Evolutionary conservation across 2,113 vertebrate species (phyloP).

Genomic region (Myodes glareolus): DNA sequence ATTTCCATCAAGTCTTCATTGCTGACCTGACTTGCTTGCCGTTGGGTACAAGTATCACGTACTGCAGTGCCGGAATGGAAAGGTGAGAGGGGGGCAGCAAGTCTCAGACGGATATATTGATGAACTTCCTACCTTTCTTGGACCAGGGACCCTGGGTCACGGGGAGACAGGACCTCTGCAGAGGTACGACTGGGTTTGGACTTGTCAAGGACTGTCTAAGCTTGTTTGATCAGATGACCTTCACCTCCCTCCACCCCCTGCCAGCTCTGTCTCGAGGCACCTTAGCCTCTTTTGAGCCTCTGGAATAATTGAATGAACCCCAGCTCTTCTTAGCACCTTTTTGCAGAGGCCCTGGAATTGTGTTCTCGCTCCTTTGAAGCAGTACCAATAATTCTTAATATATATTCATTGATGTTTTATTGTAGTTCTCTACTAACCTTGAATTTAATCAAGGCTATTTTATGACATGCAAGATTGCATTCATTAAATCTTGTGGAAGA

Average conservation of each 20-base stretch:
- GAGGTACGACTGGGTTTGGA: neutral
- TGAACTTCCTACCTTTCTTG: neutral
- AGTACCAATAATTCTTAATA: neutral
- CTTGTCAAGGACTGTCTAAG: neutral
- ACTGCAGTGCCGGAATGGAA: too few relatives aligned
- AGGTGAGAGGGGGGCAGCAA: neutral
- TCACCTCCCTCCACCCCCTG: neutral
- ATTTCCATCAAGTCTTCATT: neutral
- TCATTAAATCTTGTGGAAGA: neutral
- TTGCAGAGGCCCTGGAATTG: neutral
- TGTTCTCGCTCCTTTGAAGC: neutral
- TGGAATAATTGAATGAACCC: neutral
- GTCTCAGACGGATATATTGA: neutral
- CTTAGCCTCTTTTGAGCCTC: neutral
- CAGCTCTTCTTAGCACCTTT: neutral
- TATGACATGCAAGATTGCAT: neutral
- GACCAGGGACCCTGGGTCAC: neutral
- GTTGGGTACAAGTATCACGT: fast-evolving
- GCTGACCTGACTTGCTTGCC: neutral
- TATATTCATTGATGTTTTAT: neutral
- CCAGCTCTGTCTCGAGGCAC: neutral
- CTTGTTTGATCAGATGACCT: neutral
- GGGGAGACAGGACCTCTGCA: neutral
- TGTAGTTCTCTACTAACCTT: neutral
- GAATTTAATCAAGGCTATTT: neutral